phyloP scores from a whole-genome alignment of 1,140 invertebrate species.

The Drosophila lini region DNA sequence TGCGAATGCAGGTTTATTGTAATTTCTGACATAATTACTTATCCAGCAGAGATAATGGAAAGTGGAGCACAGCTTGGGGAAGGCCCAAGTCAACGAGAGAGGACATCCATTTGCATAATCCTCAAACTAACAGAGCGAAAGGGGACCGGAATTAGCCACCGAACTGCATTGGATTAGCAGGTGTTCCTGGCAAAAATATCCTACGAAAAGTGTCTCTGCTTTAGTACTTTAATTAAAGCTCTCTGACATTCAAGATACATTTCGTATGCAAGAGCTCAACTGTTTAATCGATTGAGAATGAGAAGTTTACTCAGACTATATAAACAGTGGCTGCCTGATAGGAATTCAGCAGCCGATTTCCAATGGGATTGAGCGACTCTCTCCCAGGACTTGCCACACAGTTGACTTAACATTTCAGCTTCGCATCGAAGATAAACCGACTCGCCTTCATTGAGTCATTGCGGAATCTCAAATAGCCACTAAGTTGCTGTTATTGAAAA shows the following conservation, averaged over 20 bases:
- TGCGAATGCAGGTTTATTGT: slow-evolving; percentile 64
- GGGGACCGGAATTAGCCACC: slow-evolving; percentile 19
- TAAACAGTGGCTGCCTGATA: slow-evolving; percentile 5
- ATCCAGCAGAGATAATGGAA: slow-evolving; percentile 69
- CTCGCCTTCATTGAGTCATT: slow-evolving; percentile 23
- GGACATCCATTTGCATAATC: slow-evolving; percentile 65
- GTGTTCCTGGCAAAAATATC: background rate
- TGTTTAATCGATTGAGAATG: slow-evolving; percentile 33
- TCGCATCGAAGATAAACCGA: slow-evolving; percentile 20
- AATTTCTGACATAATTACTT: slow-evolving; percentile 75
- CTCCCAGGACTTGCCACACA: slow-evolving; percentile 17
- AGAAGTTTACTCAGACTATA: slow-evolving; percentile 29
- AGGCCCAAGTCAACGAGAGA: slow-evolving; percentile 27
- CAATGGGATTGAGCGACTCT: slow-evolving; percentile 4
- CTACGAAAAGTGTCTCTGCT: background rate
- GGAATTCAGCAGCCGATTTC: slow-evolving; percentile 11
- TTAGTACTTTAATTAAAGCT: slow-evolving; percentile 2
- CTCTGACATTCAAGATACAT: slow-evolving; percentile 7
- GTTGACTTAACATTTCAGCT: slow-evolving; percentile 34
- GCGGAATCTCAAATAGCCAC: slow-evolving; percentile 19
- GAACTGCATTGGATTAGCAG: slow-evolving; percentile 31
- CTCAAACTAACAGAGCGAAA: slow-evolving; percentile 19
- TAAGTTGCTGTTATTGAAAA: slow-evolving; percentile 33
- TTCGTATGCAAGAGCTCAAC: slow-evolving; percentile 7
- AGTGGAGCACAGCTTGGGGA: slow-evolving; percentile 21